These are phyloP conservation scores for Argynnis bischoffii DNA, from an alignment of 2,888 invertebrate species.

Conservation along the genomic window DNA sequence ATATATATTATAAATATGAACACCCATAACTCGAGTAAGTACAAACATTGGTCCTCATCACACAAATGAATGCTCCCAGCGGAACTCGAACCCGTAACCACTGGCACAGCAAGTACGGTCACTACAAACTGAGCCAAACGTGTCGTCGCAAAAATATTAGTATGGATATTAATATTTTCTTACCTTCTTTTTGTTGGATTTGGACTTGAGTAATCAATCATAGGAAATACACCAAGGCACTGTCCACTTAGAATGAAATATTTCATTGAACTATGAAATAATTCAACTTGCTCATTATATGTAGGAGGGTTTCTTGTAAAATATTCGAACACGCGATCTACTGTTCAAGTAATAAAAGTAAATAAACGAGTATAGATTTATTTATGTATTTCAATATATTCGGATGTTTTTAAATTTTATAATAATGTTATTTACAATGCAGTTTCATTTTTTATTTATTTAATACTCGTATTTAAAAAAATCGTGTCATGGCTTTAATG, in stretches of 20 bases:
- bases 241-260: conserved; percentile 48
- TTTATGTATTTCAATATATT: neutral
- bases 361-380: neutral
- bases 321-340: neutral
- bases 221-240: conserved; percentile 54
- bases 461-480: too few relatives aligned
- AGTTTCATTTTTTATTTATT: too few relatives aligned
- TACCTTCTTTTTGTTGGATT: conserved; percentile 54
- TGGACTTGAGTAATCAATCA: conserved; percentile 46
- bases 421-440: too few relatives aligned
- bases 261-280: conserved; percentile 30
- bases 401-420: too few relatives aligned
- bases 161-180: conserved; percentile 26
- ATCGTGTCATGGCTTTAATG: too few relatives aligned
- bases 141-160: neutral
- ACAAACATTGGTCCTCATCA: too few relatives aligned
- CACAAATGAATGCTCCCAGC: too few relatives aligned
- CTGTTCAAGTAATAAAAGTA: neutral
- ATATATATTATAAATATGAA: too few relatives aligned
- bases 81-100: too few relatives aligned
- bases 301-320: neutral
- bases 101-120: too few relatives aligned
- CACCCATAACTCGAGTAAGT: too few relatives aligned
- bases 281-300: conserved; percentile 18
- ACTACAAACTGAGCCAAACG: too few relatives aligned